phyloP scores from a whole-genome alignment of 2,113 vertebrate species.

The Calyptommatus sinebrachiatus region DNA sequence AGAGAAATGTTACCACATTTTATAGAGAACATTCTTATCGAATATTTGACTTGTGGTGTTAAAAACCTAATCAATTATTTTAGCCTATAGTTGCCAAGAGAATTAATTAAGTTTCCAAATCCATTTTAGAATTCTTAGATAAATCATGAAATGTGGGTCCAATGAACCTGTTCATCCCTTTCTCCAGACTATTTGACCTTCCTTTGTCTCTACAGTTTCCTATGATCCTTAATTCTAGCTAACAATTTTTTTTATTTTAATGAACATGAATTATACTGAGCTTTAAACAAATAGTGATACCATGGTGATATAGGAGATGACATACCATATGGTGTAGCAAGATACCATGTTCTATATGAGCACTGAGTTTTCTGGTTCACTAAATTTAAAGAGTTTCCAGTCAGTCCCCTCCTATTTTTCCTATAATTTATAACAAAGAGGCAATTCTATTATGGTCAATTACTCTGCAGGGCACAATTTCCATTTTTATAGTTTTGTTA shows the following conservation, averaged over 20 bases:
- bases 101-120: not conserved
- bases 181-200: not conserved
- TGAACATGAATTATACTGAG: slow-evolving; percentile 48
- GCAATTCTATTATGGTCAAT: slow-evolving; percentile 54
- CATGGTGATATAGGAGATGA: not conserved
- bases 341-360: fast-evolving
- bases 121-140: not conserved
- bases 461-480: slow-evolving; percentile 10
- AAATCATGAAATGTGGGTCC: not conserved
- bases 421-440: slow-evolving; percentile 37
- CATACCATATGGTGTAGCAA: not conserved
- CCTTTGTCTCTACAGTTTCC: slow-evolving; percentile 24
- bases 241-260: slow-evolving; percentile 47
- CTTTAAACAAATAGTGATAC: slow-evolving; percentile 18
- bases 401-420: slow-evolving; percentile 39
- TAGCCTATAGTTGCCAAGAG: not conserved
- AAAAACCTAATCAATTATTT: not conserved
- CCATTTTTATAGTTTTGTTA: slow-evolving; percentile 13
- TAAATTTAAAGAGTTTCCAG: slow-evolving; percentile 13
- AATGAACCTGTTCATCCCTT: not conserved
- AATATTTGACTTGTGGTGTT: not conserved
- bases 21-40: not conserved
- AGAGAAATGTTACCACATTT: not conserved
- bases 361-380: slow-evolving; percentile 31
- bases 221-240: slow-evolving; percentile 43